Evolutionary conservation across 2,113 vertebrate genomes (phyloP), one percentile per base, ranked within the genome.

Genomic region (Pachycephala philippinensis): DNA sequence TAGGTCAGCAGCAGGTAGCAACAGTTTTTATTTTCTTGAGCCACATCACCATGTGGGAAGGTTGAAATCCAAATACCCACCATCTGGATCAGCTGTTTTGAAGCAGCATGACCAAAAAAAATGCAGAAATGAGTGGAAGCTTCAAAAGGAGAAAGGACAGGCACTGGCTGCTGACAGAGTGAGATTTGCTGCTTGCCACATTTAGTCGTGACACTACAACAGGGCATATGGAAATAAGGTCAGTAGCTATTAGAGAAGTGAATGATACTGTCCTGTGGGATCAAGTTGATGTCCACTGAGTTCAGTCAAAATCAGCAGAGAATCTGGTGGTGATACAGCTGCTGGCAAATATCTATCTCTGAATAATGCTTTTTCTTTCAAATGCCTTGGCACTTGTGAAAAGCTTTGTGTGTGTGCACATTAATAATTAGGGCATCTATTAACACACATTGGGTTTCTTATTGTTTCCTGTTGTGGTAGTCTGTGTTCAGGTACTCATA

Each of bases 1-100:
- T 87, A 90, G 88, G 86, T 93, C 95, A 96, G 61, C 96, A 93
- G 85, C 88, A 94, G 90, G 96, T 92, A 92, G 72, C 77, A 92
- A 89, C 88, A 89, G 76, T 79, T 95, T 89, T 87, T 94, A 40
- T 96, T 70, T 87, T 95, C 86, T 94, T 93, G 90, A 94, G 90
- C 76, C 52, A 23, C 80, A 64, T 90, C 77, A 42, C 88, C 61
- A 37, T 93, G 89, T 91, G 91, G 53, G 28, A 79, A 85, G 74
- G 65, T 85, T 87, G 69, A 82, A 75, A 89, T 92, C 77, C 18
- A 28, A 90, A 78, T 95, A 91, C 50, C 21, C 31, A 47, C 93
- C 86, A 89, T 94, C 92, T 95, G 92, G 85, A 92, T 97, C 88
- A 95, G 85, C 68, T 96, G 68, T 94, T 95, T 75, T 59, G 54